Percentiles rank a stretch among this genome's conserved stretches.
Evolutionary conservation across 2,797 vertebrate species (phyloP).

Genomic region (Mormyrops attenuatus): DNA sequence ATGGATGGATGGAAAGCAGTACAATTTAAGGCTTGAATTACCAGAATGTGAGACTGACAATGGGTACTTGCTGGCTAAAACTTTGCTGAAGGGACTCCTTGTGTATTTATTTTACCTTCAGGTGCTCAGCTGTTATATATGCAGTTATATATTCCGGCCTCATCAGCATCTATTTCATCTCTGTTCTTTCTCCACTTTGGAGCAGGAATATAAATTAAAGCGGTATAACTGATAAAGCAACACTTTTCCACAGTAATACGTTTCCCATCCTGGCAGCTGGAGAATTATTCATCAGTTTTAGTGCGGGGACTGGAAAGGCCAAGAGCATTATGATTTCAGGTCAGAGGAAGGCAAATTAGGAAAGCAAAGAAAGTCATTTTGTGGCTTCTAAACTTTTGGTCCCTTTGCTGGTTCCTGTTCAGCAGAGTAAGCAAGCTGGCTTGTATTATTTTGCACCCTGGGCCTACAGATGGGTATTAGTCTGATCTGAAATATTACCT

Average conservation of each 20-base stretch:
- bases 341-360: background rate
- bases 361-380: conserved; percentile 9
- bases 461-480: conserved; percentile 36
- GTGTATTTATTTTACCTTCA: background rate
- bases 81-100: background rate
- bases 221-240: background rate
- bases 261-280: background rate
- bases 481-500: conserved; percentile 32
- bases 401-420: background rate
- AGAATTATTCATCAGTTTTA: conserved; percentile 1
- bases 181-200: conserved; percentile 15
- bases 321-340: background rate
- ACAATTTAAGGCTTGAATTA: background rate
- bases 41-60: background rate
- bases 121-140: background rate
- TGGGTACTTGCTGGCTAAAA: background rate
- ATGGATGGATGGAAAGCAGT: background rate
- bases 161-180: conserved; percentile 16
- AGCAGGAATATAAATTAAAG: conserved; percentile 19
- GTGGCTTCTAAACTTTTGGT: background rate
- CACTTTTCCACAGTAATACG: background rate
- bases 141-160: background rate
- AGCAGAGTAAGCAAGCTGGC: background rate
- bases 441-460: conserved; percentile 21
- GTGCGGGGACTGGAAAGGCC: background rate